Evolutionary conservation across 2,888 invertebrate genomes (phyloP).

Genomic region (Spodoptera picta): DNA sequence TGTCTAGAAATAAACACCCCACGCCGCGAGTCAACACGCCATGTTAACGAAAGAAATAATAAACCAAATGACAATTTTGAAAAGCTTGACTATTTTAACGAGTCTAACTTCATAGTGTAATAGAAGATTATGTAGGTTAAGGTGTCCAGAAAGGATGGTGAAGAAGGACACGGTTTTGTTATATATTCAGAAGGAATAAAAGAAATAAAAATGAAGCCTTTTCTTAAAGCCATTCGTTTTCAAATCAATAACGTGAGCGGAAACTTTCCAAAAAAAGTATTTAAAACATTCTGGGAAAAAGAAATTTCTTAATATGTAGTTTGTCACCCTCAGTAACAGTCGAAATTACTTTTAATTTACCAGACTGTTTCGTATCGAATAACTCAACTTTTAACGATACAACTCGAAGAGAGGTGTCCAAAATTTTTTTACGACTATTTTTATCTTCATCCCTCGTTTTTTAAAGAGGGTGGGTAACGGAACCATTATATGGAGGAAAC

Average conservation of each 20-base stretch:
- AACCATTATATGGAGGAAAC: conserved; percentile 85
- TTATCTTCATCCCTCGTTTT: conserved; percentile 69
- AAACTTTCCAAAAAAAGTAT: not conserved
- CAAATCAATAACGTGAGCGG: not conserved
- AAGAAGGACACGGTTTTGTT: not conserved
- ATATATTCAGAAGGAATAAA: too few relatives aligned
- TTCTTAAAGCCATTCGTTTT: not conserved
- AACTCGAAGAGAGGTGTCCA: conserved; percentile 52
- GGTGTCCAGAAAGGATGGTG: conserved; percentile 13
- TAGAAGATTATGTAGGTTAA: conserved; percentile 24
- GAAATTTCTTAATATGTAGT: not conserved
- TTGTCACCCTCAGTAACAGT: not conserved
- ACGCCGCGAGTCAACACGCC: conserved; percentile 51
- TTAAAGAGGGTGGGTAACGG: conserved; percentile 69
- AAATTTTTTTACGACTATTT: conserved; percentile 77
- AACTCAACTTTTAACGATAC: conserved; percentile 53
- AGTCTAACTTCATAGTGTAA: conserved; percentile 41
- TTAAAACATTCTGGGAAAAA: not conserved
- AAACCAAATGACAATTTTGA: conserved; percentile 51
- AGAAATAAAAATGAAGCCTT: too few relatives aligned
- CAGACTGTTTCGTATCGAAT: conserved; percentile 14
- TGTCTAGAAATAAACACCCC: conserved; percentile 67
- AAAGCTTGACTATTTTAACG: conserved; percentile 48
- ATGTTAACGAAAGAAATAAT: conserved; percentile 58
- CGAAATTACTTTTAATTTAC: conserved; percentile 14